These are phyloP conservation scores for Sterna hirundo DNA, from an alignment of 2,113 vertebrate species.

Conservation along the genomic window DNA sequence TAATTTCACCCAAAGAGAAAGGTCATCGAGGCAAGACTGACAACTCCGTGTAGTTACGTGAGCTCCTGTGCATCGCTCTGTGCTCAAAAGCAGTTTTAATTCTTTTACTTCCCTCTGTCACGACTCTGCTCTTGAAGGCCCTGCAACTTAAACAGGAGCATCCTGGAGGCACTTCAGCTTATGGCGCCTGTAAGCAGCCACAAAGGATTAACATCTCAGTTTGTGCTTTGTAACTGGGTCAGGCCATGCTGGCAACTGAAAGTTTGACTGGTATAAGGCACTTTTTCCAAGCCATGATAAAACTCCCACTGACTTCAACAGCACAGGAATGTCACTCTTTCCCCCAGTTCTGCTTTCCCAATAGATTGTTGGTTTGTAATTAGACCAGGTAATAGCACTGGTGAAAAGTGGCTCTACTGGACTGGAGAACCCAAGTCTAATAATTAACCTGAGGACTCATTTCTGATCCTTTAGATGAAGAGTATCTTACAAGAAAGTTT, in stretches of 20 bases:
- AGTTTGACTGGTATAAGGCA: background rate
- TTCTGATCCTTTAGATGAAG: background rate
- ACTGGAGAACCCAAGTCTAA: background rate
- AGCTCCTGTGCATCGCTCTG: background rate
- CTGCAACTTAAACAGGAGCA: background rate
- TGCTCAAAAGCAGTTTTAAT: background rate
- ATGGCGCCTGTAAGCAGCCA: background rate
- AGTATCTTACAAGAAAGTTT: background rate
- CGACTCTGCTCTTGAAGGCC: background rate
- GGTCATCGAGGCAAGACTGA: background rate
- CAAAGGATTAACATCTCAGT: background rate
- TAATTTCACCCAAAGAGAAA: background rate
- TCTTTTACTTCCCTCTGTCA: background rate
- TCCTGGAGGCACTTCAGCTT: background rate
- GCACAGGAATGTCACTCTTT: background rate
- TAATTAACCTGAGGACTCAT: background rate
- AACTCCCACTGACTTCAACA: background rate
- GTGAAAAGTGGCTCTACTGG: background rate
- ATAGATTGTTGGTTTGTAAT: background rate
- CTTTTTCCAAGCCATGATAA: background rate
- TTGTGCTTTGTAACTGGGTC: background rate
- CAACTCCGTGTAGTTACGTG: background rate
- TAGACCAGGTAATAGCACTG: background rate
- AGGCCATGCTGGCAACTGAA: background rate
- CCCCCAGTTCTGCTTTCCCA: background rate